Evolutionary conservation across 2,113 vertebrate genomes (phyloP).

Genomic region (Mobula birostris): DNA sequence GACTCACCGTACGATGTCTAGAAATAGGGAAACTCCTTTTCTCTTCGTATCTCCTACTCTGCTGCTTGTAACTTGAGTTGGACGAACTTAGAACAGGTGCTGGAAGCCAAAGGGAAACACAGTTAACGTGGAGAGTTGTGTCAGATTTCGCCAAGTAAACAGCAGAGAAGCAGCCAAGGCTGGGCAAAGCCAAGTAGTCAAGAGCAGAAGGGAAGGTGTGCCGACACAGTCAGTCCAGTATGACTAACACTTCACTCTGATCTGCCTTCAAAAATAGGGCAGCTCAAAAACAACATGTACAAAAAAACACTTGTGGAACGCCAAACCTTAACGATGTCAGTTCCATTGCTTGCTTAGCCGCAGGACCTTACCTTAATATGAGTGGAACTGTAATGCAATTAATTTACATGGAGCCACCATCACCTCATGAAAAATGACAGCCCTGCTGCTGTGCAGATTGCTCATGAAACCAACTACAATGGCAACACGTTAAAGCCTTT

Average conservation of each 20-base stretch:
- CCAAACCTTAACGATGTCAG: background rate
- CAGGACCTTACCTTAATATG: too few relatives aligned
- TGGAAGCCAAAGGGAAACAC: background rate
- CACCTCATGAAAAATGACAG: background rate
- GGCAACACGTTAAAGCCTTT: background rate
- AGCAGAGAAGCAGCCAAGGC: background rate
- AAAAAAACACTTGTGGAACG: too few relatives aligned
- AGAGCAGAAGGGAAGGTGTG: background rate
- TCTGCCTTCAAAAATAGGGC: background rate
- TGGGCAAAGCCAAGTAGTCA: background rate
- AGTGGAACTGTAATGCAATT: background rate
- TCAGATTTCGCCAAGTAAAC: background rate
- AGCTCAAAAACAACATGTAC: background rate
- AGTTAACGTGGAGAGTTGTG: background rate
- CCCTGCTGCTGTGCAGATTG: background rate
- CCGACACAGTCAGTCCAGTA: background rate
- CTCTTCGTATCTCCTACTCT: background rate
- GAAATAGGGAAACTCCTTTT: background rate
- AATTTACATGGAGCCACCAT: background rate
- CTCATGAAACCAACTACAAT: background rate
- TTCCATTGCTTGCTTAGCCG: background rate
- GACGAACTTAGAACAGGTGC: background rate
- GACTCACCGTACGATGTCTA: background rate
- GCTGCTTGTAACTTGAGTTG: background rate
- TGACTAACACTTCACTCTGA: background rate